Evolutionary conservation across 2,113 vertebrate genomes (phyloP).

Genomic region (Sitta europaea): DNA sequence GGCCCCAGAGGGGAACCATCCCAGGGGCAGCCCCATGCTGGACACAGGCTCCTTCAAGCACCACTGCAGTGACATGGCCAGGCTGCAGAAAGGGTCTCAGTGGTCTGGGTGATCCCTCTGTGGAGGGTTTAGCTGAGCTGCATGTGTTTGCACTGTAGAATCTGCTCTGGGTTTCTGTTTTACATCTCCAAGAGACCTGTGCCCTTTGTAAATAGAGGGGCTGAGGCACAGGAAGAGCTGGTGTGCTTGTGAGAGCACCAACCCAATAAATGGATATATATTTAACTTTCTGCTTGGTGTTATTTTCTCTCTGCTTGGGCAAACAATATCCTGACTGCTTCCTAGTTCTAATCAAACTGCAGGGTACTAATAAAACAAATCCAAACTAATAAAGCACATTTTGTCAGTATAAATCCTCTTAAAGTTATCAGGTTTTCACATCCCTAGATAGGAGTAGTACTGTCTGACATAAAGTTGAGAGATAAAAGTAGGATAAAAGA

Average conservation of each 20-base stretch:
- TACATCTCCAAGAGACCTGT: not conserved
- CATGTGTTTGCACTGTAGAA: not conserved
- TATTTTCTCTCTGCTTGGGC: conserved; percentile 67
- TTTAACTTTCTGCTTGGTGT: conserved; percentile 67
- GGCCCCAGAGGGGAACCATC: not conserved
- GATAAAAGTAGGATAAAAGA: conserved; percentile 69
- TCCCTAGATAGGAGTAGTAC: conserved; percentile 55
- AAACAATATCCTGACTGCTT: conserved; percentile 64
- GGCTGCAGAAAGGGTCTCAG: not conserved
- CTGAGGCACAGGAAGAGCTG: conserved; percentile 17
- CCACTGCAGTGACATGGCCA: not conserved
- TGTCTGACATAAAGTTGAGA: conserved; percentile 62
- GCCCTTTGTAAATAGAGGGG: not conserved
- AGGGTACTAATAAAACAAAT: conserved; percentile 75
- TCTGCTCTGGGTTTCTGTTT: conserved; percentile 16
- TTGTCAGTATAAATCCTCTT: conserved; percentile 70
- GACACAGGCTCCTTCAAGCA: not conserved
- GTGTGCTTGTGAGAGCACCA: not conserved
- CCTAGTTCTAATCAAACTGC: conserved; percentile 68
- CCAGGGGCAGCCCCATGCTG: not conserved
- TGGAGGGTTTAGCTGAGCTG: not conserved
- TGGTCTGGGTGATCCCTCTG: not conserved
- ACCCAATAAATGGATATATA: conserved; percentile 31
- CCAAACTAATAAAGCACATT: conserved; percentile 73
- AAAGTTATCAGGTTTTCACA: conserved; percentile 69